phyloP scores from a whole-genome alignment of 1,140 invertebrate species.

The Dreissena polymorpha region DNA sequence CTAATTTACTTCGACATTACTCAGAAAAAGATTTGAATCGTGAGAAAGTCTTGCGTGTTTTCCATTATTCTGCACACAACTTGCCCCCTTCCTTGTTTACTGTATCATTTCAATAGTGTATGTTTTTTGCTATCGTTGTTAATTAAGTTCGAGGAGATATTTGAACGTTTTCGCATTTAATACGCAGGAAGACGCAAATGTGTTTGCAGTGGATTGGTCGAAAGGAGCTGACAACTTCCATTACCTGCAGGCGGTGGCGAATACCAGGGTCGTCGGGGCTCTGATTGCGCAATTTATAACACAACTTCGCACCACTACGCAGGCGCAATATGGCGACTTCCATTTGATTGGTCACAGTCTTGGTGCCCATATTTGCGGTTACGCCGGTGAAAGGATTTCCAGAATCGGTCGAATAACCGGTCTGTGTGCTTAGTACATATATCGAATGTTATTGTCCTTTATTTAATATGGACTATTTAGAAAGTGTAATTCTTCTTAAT shows the following conservation, averaged over 20 bases:
- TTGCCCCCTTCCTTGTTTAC: not conserved
- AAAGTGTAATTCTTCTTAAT: too few relatives aligned
- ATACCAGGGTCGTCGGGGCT: slow-evolving; percentile 94
- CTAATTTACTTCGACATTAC: too few relatives aligned
- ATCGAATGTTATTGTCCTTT: too few relatives aligned
- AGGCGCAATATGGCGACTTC: slow-evolving; percentile 25
- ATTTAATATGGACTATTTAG: too few relatives aligned
- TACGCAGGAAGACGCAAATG: slow-evolving; percentile 87
- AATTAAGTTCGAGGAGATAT: slow-evolving; percentile 82
- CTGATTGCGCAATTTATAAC: slow-evolving; percentile 90
- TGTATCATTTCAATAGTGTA: not conserved
- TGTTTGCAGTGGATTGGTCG: slow-evolving; percentile 96
- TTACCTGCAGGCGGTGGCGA: slow-evolving; percentile 94
- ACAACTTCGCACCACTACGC: slow-evolving; percentile 21
- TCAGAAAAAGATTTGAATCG: not conserved
- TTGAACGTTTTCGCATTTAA: slow-evolving; percentile 94
- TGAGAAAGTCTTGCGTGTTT: not conserved
- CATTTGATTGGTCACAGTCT: slow-evolving; percentile 77
- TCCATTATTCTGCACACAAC: not conserved
- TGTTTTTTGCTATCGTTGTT: not conserved
- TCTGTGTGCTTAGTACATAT: slow-evolving; percentile 13
- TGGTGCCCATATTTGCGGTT: slow-evolving; percentile 76
- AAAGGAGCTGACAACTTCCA: slow-evolving; percentile 90
- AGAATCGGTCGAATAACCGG: slow-evolving; percentile 87
- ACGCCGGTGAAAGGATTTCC: slow-evolving; percentile 67